Conservation (phyloP, 2,888 invertebrate genomes). For the Dasysyrphus tricinctus region DNA sequence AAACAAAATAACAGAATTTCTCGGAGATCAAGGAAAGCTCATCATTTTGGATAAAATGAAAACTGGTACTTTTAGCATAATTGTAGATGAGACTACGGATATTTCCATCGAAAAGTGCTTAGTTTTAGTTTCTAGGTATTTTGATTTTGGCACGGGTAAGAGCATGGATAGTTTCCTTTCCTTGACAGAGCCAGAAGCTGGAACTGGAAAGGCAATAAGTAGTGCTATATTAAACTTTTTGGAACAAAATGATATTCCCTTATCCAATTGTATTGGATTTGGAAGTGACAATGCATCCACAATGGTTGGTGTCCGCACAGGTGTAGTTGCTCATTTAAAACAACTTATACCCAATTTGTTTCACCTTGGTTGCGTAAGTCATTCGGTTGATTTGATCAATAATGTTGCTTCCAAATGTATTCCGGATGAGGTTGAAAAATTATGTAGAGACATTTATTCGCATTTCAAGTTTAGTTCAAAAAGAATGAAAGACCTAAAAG, state of each 20-base stretch:
- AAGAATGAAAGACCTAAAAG: not conserved
- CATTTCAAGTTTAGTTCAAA: not conserved
- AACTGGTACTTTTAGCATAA: not conserved
- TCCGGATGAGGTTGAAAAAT: not conserved
- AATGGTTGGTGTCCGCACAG: not conserved
- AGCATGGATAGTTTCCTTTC: slow-evolving; percentile 17
- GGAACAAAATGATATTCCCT: not conserved
- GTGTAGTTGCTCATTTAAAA: not conserved
- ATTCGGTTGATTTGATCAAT: not conserved
- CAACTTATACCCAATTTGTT: not conserved
- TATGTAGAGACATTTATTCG: not conserved
- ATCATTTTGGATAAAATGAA: not conserved
- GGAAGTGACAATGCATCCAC: not conserved
- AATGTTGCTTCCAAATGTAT: not conserved
- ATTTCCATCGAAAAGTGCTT: slow-evolving; percentile 20
- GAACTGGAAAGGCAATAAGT: slow-evolving; percentile 16
- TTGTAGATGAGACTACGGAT: slow-evolving; percentile 11
- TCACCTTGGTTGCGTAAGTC: not conserved
- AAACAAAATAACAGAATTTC: no score
- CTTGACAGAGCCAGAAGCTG: slow-evolving; percentile 3
- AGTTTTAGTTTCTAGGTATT: slow-evolving; percentile 15
- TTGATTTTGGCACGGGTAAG: slow-evolving; percentile 5
- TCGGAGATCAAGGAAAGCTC: no score
- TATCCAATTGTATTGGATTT: not conserved
- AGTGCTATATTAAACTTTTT: not conserved